Evolutionary conservation across 2,888 invertebrate species (phyloP).

Genomic region (Drosophila infuscata): DNA sequence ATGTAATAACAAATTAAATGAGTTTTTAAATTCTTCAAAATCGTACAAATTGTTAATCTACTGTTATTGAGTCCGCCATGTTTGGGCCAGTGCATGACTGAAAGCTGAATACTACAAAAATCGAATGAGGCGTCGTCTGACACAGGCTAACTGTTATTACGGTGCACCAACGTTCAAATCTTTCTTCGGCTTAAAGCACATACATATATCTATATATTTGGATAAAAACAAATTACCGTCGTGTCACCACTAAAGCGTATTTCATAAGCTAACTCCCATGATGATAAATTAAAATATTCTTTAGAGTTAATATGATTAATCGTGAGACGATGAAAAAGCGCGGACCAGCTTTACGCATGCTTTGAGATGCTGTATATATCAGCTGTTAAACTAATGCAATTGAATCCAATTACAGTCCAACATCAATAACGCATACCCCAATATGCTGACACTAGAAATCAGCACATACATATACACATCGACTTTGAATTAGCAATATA

Average conservation of each 20-base stretch:
- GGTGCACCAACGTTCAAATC: background rate
- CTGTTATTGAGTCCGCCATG: background rate
- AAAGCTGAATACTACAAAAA: background rate
- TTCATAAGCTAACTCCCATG: background rate
- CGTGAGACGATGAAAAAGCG: background rate
- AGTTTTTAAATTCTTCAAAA: background rate
- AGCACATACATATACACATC: background rate
- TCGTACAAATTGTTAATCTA: background rate
- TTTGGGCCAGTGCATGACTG: background rate
- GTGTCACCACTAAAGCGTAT: background rate
- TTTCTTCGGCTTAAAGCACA: background rate
- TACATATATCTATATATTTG: background rate
- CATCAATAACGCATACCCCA: background rate
- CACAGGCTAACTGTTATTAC: slow-evolving; percentile 1
- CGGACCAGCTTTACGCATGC: background rate
- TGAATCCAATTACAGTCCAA: background rate
- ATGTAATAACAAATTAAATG: slow-evolving; percentile 4
- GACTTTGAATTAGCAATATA: background rate
- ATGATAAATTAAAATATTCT: background rate
- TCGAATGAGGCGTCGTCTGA: background rate
- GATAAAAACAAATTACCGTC: background rate
- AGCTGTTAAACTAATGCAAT: background rate
- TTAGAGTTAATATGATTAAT: background rate
- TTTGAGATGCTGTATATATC: background rate
- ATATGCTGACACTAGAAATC: background rate